phyloP scores from a whole-genome alignment of 2,113 vertebrate species.

The Panthera leo region DNA sequence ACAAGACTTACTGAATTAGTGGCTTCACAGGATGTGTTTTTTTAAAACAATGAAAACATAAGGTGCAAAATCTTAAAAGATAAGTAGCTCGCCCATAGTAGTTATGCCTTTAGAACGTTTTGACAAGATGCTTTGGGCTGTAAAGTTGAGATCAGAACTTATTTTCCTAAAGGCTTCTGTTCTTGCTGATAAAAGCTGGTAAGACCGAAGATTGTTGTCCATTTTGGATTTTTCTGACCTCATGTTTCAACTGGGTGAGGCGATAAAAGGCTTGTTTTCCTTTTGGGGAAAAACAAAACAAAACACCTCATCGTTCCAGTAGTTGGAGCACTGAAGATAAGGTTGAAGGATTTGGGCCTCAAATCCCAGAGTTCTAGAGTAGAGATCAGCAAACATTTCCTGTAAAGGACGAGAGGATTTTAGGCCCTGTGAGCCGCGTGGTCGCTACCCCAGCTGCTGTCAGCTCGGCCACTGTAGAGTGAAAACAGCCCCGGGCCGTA shows the following conservation, averaged over 20 bases:
- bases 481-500: not conserved
- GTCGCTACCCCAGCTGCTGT: not conserved
- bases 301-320: not conserved
- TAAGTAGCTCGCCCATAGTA: not conserved
- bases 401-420: not conserved
- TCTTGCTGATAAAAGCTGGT: not conserved
- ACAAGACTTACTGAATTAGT: not conserved
- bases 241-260: not conserved
- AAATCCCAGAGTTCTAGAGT: not conserved
- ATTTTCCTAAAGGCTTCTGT: not conserved
- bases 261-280: not conserved
- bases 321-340: not conserved
- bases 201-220: not conserved
- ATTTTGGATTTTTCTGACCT: not conserved
- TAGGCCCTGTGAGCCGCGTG: not conserved
- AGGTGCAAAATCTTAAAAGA: not conserved
- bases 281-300: not conserved
- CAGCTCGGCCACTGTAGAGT: too few relatives aligned
- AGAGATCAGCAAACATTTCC: not conserved
- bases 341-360: not conserved
- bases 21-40: not conserved
- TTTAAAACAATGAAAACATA: not conserved
- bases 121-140: not conserved
- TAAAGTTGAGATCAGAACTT: not conserved
- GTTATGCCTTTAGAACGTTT: not conserved